Evolutionary conservation across 1,140 invertebrate genomes (phyloP).

Genomic region (Lithobius niger): DNA sequence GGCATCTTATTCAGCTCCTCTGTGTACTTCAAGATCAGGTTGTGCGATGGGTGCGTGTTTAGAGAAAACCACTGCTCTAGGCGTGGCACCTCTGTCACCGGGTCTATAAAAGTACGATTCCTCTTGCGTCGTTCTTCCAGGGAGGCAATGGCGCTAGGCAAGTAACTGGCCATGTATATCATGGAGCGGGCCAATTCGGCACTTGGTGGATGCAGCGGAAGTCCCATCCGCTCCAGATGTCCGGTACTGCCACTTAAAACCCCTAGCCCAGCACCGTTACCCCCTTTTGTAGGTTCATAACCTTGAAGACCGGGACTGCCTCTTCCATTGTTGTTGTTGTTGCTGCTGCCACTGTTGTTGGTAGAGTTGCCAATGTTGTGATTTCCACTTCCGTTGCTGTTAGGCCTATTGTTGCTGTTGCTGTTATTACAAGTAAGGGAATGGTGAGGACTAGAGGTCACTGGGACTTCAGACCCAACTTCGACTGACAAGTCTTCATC

Average conservation of each 20-base stretch:
- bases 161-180: constrained; percentile 83
- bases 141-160: constrained; percentile 41
- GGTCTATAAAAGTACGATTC: constrained; percentile 97
- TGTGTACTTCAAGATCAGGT: constrained; percentile 90
- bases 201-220: constrained; percentile 62
- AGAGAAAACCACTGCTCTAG: constrained; percentile 94
- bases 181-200: constrained; percentile 58
- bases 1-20: constrained; percentile 84
- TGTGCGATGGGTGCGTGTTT: constrained; percentile 94
- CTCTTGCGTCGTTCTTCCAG: constrained; percentile 76
- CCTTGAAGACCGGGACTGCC: no score
- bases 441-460: no score
- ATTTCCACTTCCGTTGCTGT: no score
- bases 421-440: no score
- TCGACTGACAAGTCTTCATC: constrained; percentile 9
- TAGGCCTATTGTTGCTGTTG: no score
- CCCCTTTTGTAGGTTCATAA: neutral
- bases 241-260: neutral
- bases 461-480: neutral
- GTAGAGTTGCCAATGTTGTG: neutral
- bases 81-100: constrained; percentile 90
- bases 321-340: neutral
- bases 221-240: constrained; percentile 35
- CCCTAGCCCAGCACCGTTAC: neutral
- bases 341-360: neutral